Percentiles rank a stretch among this genome's conserved stretches.
Evolutionary conservation across 2,113 vertebrate genomes (phyloP).

Genomic region (Pontoporia blainvillei): DNA sequence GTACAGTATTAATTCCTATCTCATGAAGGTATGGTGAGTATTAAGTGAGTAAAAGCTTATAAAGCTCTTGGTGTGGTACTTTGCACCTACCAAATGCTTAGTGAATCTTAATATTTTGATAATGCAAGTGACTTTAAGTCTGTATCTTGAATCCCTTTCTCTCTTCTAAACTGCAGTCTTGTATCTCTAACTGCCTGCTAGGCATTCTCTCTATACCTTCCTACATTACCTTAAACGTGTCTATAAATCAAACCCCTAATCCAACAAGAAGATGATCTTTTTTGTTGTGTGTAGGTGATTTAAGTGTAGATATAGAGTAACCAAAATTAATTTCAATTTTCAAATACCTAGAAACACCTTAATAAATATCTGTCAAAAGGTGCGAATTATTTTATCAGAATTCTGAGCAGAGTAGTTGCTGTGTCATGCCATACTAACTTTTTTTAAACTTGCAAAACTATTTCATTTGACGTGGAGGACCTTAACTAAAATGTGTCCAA

Average conservation of each 20-base stretch:
- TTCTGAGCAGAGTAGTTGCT: slow-evolving; percentile 13
- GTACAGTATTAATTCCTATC: background rate
- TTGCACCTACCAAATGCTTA: background rate
- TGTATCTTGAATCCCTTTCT: background rate
- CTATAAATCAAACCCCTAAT: background rate
- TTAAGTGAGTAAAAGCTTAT: background rate
- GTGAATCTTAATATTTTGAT: slow-evolving; percentile 32
- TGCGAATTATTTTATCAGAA: background rate
- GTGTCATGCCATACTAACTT: background rate
- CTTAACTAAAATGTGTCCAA: background rate
- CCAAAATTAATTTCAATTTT: slow-evolving; percentile 14
- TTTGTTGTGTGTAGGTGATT: background rate
- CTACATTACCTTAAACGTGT: background rate
- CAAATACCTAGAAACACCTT: background rate
- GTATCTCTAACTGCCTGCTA: background rate
- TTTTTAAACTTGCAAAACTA: background rate
- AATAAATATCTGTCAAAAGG: background rate
- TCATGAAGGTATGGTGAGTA: background rate
- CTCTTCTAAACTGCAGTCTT: background rate
- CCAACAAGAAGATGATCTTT: background rate
- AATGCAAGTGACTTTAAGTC: background rate
- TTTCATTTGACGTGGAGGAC: background rate
- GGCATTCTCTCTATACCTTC: background rate
- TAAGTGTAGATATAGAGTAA: background rate
- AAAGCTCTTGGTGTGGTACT: background rate